Percentiles rank a stretch among this genome's conserved stretches.
These are phyloP conservation scores for human (Homo sapiens) DNA, from an alignment of 2,113 vertebrate genomes.

Conservation along the genomic window GRCh38 chr2:219130501-219131000, in stretches of 20 bases:
- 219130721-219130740: background rate
- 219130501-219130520: background rate
- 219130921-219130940: no score
- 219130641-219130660: background rate
- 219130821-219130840: no score
- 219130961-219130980: no score
- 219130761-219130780: background rate
- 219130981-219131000: no score
- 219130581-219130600: background rate
- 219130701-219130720: background rate
- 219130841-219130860: no score
- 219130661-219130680: background rate
- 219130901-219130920: no score
- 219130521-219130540: background rate
- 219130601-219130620: background rate
- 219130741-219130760: background rate
- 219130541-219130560: background rate
- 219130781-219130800: background rate
- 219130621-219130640: background rate
- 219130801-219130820: no score
- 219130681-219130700: background rate
- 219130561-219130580: background rate
- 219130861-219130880: no score
- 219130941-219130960: no score
- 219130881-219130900: no score